Evolutionary conservation across 2,888 invertebrate genomes (phyloP).

Genomic region (Aquatica leii): DNA sequence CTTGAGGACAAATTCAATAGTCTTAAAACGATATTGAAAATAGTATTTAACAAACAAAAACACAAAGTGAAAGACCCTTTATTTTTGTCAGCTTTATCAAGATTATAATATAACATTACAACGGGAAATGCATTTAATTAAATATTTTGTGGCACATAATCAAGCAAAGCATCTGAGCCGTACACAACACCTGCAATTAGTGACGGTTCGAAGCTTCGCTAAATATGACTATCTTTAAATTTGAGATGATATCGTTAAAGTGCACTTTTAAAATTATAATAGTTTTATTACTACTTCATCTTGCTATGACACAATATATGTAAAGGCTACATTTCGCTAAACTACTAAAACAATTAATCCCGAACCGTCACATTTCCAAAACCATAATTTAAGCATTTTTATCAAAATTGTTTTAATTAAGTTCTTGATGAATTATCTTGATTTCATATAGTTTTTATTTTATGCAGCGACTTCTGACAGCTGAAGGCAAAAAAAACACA

Average conservation of each 20-base stretch:
- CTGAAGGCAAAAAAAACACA: slow-evolving; percentile 16
- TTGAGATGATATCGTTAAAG: slow-evolving; percentile 9
- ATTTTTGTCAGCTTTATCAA: slow-evolving; percentile 48
- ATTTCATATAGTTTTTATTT: slow-evolving; percentile 3
- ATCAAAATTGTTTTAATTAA: no score
- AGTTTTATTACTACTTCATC: neutral
- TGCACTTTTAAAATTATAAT: slow-evolving; percentile 9
- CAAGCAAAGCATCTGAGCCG: slow-evolving; percentile 54
- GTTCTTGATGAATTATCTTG: no score
- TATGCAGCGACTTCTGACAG: slow-evolving; percentile 9
- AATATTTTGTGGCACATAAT: slow-evolving; percentile 57
- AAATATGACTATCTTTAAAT: slow-evolving; percentile 46
- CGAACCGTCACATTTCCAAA: no score
- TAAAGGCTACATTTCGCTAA: no score
- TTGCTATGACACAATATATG: no score
- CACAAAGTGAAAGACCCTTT: slow-evolving; percentile 34
- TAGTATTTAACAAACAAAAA: slow-evolving; percentile 26
- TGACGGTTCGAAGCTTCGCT: slow-evolving; percentile 55
- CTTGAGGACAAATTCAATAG: no score
- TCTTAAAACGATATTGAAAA: no score
- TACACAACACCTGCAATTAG: slow-evolving; percentile 61
- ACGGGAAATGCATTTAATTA: slow-evolving; percentile 61
- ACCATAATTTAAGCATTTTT: no score
- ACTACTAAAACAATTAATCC: no score
- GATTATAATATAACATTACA: slow-evolving; percentile 58